Percentiles rank a stretch among this genome's conserved stretches.
Evolutionary conservation across 2,888 invertebrate species (phyloP).

Genomic region (Oscheius sp.): DNA sequence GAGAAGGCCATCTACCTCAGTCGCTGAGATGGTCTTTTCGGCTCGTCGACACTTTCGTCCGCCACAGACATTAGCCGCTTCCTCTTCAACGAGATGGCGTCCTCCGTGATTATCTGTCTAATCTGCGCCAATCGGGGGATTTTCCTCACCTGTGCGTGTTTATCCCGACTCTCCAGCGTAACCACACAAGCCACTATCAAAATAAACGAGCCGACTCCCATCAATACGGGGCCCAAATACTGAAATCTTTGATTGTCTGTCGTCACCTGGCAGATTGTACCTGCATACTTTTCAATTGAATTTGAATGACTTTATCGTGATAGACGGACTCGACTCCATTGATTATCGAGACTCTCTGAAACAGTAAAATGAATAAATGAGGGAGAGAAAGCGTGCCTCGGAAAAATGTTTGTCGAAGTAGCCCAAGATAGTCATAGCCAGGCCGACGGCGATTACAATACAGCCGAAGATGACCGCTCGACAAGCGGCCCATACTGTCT

Average conservation of each 20-base stretch:
- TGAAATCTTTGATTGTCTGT: constrained; percentile 38
- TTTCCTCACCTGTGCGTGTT: constrained; percentile 79
- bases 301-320: constrained; percentile 52
- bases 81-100: constrained; percentile 23
- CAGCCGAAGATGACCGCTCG: constrained; percentile 89
- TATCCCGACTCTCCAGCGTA: constrained; percentile 97
- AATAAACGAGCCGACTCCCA: constrained; percentile 97
- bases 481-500: constrained; percentile 88
- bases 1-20: neutral
- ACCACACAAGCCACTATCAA: constrained; percentile 96
- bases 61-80: constrained; percentile 18
- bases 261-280: constrained; percentile 23
- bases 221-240: constrained; percentile 95
- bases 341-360: constrained; percentile 44
- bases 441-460: constrained; percentile 87
- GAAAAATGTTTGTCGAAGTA: constrained; percentile 70
- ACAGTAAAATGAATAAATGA: neutral
- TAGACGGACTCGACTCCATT: constrained; percentile 45
- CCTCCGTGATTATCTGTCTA: constrained; percentile 35
- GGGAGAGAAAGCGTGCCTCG: constrained; percentile 42
- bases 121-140: neutral
- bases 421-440: constrained; percentile 91
- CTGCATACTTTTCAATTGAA: constrained; percentile 66
- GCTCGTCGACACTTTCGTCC: neutral
- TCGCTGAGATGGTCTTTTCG: neutral